Conservation (phyloP, 2,113 vertebrate species). For the Chionis minor region DNA sequence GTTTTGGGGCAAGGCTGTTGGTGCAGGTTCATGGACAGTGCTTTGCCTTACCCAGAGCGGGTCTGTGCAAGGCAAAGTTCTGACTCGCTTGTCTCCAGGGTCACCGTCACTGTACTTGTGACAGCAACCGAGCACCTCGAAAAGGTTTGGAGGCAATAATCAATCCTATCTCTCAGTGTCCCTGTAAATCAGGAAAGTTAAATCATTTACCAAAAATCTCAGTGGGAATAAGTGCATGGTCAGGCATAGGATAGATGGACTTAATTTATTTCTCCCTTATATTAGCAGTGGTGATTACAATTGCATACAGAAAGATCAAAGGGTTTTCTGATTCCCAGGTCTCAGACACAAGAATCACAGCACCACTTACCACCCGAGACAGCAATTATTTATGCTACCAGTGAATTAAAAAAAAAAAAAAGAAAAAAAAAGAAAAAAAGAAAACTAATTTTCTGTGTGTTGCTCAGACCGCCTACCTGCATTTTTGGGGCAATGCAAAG, state of each 20-base stretch:
- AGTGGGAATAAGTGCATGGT: neutral
- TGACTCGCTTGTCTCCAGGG: neutral
- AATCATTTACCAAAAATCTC: neutral
- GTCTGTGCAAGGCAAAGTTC: neutral
- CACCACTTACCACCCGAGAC: neutral
- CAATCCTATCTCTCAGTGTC: neutral
- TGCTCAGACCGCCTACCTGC: neutral
- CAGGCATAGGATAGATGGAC: neutral
- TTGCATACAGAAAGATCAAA: neutral
- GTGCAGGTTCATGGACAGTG: fast-evolving
- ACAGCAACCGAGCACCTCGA: neutral
- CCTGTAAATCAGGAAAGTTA: neutral
- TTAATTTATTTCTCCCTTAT: neutral
- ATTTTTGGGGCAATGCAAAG: neutral
- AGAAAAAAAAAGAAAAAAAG: neutral
- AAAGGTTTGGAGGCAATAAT: neutral
- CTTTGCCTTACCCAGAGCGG: neutral
- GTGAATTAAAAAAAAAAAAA: neutral
- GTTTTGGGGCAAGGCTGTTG: neutral
- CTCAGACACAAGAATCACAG: neutral
- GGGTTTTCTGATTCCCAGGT: neutral
- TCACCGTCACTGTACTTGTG: neutral
- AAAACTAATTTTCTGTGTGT: neutral
- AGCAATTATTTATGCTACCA: neutral
- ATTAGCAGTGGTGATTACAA: neutral